phyloP scores from a whole-genome alignment of 2,888 invertebrate species.

The Ornithoptera alexandrae region DNA sequence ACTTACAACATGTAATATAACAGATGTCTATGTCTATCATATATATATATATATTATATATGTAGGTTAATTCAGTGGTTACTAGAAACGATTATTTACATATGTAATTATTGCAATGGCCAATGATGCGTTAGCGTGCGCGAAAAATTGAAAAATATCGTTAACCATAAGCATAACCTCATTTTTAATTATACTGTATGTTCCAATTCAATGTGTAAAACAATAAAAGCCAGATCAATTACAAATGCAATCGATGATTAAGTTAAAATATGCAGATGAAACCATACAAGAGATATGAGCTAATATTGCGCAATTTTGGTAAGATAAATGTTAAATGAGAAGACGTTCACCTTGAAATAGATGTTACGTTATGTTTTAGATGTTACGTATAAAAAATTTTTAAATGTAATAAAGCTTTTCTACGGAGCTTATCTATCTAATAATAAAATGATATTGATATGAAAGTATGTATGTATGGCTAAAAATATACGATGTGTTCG shows the following conservation, averaged over 20 bases:
- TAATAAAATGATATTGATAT: not conserved
- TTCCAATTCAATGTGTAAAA: not conserved
- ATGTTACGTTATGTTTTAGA: not conserved
- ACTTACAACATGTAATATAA: not conserved
- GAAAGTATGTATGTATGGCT: not conserved
- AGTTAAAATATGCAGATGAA: not conserved
- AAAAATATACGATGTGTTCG: not conserved
- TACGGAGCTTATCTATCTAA: not conserved
- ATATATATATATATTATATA: no score
- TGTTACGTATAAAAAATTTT: not conserved
- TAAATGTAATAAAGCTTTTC: not conserved
- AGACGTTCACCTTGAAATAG: not conserved
- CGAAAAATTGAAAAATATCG: not conserved
- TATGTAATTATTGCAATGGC: not conserved
- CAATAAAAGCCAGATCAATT: not conserved
- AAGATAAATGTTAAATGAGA: not conserved
- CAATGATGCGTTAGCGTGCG: not conserved
- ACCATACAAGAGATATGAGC: not conserved
- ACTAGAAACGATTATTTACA: not conserved
- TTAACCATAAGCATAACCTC: not conserved
- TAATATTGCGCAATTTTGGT: not conserved
- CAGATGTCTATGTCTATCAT: no score
- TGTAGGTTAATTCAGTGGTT: not conserved
- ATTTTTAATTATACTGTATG: not conserved
- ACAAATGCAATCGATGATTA: not conserved